Evolutionary conservation across 1,140 invertebrate species (phyloP), one percentile per base, ranked within the genome.

Genomic region (Zaprionus davidi): DNA sequence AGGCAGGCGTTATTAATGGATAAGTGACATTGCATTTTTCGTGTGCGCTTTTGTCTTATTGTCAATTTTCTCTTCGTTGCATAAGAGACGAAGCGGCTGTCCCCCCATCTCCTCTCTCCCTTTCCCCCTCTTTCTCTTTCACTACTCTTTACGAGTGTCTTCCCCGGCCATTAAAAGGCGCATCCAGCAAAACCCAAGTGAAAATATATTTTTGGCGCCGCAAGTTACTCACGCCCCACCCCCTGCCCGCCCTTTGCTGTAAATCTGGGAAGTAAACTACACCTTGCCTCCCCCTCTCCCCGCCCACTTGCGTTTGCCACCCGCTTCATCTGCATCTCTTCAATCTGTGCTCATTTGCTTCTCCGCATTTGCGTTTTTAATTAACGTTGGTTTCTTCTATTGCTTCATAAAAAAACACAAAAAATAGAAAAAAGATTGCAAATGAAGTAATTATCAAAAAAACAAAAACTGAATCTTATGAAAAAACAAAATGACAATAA

Each of bases 381-480:
- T 87, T 87, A 87, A 88, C 84, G 78, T 68, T 57, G 79, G 74
- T 81, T 88, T 83, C 75, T 87, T 84, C 84, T 88, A 90, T 87
- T 87, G 85, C 84, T 71, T 73, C 84, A 87, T 71, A 66, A 81
- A 80, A 22, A 22, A 24, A 51, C 17, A 24, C 22, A 51, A 51
- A 51, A 51, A 24, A 51, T 12, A 11, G 20, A 51, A 51, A 51
- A 49, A 51, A 88, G 81, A 83, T 87, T 87, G 84, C 84, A 87
- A 87, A 87, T 87, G 85, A 84, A 87, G 78, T 87, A 87, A 87
- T 88, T 87, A 87, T 82, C 71, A 76, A 75, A 66, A 59, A 71
- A 66, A 64, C 59, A 59, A 71, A 60, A 62, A 67, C 15, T 46
- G n/a, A 74, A 75, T 59, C 71, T 65, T 46, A 20, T 46, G 41